Percentiles rank a stretch among this genome's conserved stretches.
phyloP scores from a whole-genome alignment of 2,888 invertebrate species.

The Limenitis camilla region DNA sequence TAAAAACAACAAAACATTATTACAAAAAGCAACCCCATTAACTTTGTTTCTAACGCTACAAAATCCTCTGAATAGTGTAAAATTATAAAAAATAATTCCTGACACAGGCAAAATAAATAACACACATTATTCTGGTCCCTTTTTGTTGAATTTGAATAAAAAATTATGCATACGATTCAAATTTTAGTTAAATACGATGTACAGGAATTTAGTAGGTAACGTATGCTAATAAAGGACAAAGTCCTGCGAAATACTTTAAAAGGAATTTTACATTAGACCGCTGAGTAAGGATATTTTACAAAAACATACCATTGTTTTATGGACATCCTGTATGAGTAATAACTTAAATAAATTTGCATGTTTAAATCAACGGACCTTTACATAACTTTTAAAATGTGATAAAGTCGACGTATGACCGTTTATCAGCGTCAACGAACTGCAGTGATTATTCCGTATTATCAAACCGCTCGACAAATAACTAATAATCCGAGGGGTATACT shows the following conservation, averaged over 20 bases:
- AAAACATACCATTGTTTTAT: slow-evolving; percentile 19
- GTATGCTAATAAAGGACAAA: slow-evolving; percentile 8
- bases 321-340: slow-evolving; percentile 15
- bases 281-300: slow-evolving; percentile 14
- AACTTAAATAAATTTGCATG: slow-evolving; percentile 22
- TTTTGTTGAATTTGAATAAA: slow-evolving; percentile 19
- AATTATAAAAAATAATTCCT: slow-evolving; percentile 7
- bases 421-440: not conserved
- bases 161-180: slow-evolving; percentile 17
- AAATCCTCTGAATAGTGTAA: not conserved
- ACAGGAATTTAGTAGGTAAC: slow-evolving; percentile 10
- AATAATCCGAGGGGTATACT: too few species aligned
- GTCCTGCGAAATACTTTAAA: slow-evolving; percentile 2
- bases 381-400: slow-evolving; percentile 14
- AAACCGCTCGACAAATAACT: too few species aligned
- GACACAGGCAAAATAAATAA: slow-evolving; percentile 16
- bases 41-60: not conserved
- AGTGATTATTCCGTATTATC: not conserved
- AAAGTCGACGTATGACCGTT: not conserved
- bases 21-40: not conserved
- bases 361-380: slow-evolving; percentile 12
- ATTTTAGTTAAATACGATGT: slow-evolving; percentile 8
- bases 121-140: slow-evolving; percentile 15
- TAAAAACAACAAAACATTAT: not conserved
- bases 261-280: slow-evolving; percentile 8